These are phyloP conservation scores for Micromesistius poutassou DNA, from an alignment of 2,797 vertebrate species.

Conservation along the genomic window DNA sequence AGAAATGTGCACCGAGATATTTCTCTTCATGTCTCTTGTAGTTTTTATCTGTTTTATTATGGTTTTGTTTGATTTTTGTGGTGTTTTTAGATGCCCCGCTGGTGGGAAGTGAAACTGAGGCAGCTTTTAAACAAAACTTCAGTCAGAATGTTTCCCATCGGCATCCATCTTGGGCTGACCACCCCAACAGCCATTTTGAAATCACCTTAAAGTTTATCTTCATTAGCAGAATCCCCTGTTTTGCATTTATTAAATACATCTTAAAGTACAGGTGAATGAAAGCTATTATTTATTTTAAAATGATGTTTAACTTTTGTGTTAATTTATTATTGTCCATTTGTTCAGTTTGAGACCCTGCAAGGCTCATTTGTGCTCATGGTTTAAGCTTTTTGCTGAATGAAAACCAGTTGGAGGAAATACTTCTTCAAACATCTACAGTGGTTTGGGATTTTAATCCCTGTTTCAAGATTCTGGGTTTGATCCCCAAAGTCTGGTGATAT, in stretches of 20 bases:
- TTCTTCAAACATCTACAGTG: no score
- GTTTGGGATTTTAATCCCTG: background rate
- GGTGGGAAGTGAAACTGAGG: background rate
- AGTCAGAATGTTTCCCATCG: background rate
- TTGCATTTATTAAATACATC: background rate
- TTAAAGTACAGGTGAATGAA: conserved; percentile 68
- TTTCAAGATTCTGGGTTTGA: background rate
- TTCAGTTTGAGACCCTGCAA: conserved; percentile 46
- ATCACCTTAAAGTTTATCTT: conserved; percentile 19
- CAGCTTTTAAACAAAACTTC: conserved; percentile 1
- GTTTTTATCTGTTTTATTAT: background rate
- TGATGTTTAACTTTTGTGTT: conserved; percentile 42
- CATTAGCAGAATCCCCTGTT: background rate
- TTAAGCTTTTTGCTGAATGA: background rate
- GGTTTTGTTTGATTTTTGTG: conserved; percentile 19
- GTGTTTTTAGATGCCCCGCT: conserved; percentile 2
- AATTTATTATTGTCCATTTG: conserved; percentile 55
- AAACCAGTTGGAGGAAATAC: no score
- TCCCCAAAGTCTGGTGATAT: background rate
- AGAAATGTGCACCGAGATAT: background rate
- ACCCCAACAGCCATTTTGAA: conserved; percentile 24
- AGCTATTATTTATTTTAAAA: conserved; percentile 41
- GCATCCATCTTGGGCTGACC: conserved; percentile 4
- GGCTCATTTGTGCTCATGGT: background rate
- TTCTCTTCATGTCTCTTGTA: background rate